Evolutionary conservation across 1,140 invertebrate genomes (phyloP).

Genomic region (Zaprionus camerounensis): DNA sequence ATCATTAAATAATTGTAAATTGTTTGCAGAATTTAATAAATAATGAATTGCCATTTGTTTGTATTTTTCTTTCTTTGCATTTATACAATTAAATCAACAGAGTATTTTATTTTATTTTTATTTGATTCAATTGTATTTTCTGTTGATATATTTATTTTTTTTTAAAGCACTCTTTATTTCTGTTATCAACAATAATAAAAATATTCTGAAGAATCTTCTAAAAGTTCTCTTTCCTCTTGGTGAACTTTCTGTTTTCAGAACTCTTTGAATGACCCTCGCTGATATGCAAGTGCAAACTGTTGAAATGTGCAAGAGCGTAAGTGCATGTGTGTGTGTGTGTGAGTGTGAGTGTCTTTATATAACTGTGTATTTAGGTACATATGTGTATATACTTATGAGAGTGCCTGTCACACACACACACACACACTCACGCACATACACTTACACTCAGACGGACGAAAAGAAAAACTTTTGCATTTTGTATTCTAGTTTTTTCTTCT

Average conservation of each 20-base stretch:
- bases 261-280: conserved; percentile 19
- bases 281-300: conserved; percentile 29
- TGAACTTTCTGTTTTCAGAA: neutral
- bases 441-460: neutral
- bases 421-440: conserved; percentile 16
- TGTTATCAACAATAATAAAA: no score
- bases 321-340: neutral
- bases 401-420: conserved; percentile 37
- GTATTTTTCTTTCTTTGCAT: no score
- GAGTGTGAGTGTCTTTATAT: conserved; percentile 10
- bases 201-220: no score
- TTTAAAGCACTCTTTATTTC: no score
- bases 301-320: conserved; percentile 30
- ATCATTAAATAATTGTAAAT: neutral
- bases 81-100: no score
- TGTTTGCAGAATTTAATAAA: neutral
- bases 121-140: no score
- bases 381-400: conserved; percentile 31
- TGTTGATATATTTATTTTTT: no score
- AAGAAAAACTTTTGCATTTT: conserved; percentile 60
- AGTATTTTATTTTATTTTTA: no score
- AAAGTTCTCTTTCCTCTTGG: neutral
- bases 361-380: conserved; percentile 41
- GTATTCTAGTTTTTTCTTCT: conserved; percentile 28
- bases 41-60: no score